A percentile compares a stretch with the other conserved stretches of the same genome.
phyloP scores from a whole-genome alignment of 2,888 invertebrate species.

The Catocala nupta region DNA sequence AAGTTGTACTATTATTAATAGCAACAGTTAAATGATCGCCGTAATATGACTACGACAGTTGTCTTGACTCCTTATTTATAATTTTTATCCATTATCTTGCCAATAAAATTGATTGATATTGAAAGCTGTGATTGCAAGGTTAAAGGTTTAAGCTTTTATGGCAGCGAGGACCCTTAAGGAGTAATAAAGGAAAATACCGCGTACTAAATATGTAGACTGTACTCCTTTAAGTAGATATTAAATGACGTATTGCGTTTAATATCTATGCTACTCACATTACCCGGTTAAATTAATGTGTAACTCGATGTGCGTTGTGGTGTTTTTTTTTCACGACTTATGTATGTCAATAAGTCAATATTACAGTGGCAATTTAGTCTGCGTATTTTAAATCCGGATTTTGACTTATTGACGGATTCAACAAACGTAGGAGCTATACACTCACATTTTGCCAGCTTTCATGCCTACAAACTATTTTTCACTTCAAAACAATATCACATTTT shows the following conservation, averaged over 20 bases:
- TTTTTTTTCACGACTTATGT: too few species aligned
- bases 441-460: too few species aligned
- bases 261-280: conserved; percentile 4
- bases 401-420: too few species aligned
- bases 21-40: conserved; percentile 7
- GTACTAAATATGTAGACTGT: not conserved
- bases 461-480: too few species aligned
- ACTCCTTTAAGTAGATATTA: conserved; percentile 4
- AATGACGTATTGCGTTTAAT: conserved; percentile 12
- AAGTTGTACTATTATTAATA: conserved; percentile 33
- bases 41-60: conserved; percentile 11
- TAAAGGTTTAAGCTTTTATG: conserved; percentile 17
- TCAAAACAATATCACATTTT: too few species aligned
- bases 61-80: conserved; percentile 25
- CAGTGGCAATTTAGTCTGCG: too few species aligned
- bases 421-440: too few species aligned
- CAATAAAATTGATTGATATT: conserved; percentile 41
- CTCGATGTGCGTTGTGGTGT: not conserved
- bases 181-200: conserved; percentile 15
- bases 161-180: conserved; percentile 5
- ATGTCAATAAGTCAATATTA: too few species aligned
- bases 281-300: conserved; percentile 10
- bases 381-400: too few species aligned
- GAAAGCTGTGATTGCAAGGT: conserved; percentile 28
- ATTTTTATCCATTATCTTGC: conserved; percentile 32